Base-by-base conservation (phyloP, 2,797 vertebrate species). In the Syngnathus rostellatus region DNA sequence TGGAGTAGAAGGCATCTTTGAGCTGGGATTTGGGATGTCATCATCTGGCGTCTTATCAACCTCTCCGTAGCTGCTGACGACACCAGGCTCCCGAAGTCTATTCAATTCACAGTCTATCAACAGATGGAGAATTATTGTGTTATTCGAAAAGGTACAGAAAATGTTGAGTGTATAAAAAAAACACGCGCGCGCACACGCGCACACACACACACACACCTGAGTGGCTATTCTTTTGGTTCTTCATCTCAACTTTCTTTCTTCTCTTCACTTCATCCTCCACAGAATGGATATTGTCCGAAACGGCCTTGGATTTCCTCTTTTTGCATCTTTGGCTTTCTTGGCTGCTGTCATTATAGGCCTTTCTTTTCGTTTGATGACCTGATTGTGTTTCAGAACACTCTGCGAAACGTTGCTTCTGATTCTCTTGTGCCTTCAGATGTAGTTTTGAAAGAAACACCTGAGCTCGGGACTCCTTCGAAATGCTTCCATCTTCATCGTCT, bases 401-500 rank as follows among this genome's bases (percentile, higher is more conserved):
- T 38, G 69, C 66, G 31, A 70, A 66, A 65, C 71, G 84, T 63
- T 73, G 75, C 31, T 76, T 88, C 83, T 94, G 91, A 71, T 92
- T 91, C 25, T 83, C 88, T 65, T 85, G 91, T 0, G 92, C 94
- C 72, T 90, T 93, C 76, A 90, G 78, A 68, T 91, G 90, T 50
- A 98, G 90, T 74, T 90, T 91, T 58, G 89, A 86, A 65, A 98
- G 85, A 54, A 98, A 81, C 0, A 55, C 77, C 76, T 87, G 90
- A 1, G 93, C 89, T 1, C 85, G 87, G 46, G 83, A 80, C 67
- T 87, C 73, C 21, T 71, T 79, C 0, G 80, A 71, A 0, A 70
- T 45, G 5, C 14, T 62, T 11, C 62, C 74, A 2, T 83, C 71
- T 7, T 88, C 87, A 16, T 91, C 89, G 23, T 92, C 92, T 2